Evolutionary conservation across 2,888 invertebrate species (phyloP), one percentile per base, ranked within the genome.

Genomic region (Zygaena filipendulae): DNA sequence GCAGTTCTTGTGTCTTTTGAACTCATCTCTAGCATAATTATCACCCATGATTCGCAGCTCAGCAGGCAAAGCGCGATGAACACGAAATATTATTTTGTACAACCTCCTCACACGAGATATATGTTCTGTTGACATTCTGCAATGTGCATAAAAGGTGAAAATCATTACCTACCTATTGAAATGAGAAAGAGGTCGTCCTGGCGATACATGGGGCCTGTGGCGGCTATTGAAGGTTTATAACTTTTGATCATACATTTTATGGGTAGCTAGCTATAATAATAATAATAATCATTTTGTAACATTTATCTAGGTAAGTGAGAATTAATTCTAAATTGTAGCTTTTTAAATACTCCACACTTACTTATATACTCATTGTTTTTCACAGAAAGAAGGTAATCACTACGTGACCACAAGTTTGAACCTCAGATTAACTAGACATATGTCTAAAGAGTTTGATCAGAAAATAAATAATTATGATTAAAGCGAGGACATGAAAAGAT

Each of bases 1-100:
- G 44, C 90, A 91, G 6, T 80, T 83, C 52, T 91, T 90, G 59
- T 96, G 95, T 23, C 92, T 74, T 51, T 86, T 87, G 59, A 97
- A 97, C 66, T 97, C 94, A 40, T 91, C 91, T 37, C 84, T 84
- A 0, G 88, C 88, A 53, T 93, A 94, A 47, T 83, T 83, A 49
- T 91, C 87, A 0, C 93, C 93, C 13, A 94, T 54, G 3, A 84
- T 74, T 26, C 84, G 82, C 18, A 92, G 62, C 40, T 90, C 90
- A 0, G 64, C 49, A 0, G 93, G 92, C 23, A 94, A 58, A 2
- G 89, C 90, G 34, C 90, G 79, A 51, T 94, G 93, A 13, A 94
- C 77, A 35, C 87, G 84, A 35, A 92, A 79, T 49, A 94, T 86
- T 2, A 88, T 82, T 70, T 93, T 93, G 58, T 92, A 94, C 5